Conservation (phyloP, 2,797 vertebrate genomes). For the Gallinago stenura region DNA sequence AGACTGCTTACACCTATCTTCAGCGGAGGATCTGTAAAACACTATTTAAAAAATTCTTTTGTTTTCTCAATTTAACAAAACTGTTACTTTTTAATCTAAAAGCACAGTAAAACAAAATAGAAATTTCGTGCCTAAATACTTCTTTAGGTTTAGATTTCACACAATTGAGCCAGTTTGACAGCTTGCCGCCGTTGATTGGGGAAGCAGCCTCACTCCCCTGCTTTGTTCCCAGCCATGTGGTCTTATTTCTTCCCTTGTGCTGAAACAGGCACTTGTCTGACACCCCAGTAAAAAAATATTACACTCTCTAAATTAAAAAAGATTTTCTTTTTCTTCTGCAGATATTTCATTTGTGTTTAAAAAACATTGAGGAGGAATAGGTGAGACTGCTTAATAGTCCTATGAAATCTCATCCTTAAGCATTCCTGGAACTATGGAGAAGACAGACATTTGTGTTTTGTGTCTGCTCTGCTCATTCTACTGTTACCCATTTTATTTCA, state of each 20-base stretch:
- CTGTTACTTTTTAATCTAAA: neutral
- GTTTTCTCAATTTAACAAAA: neutral
- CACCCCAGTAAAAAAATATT: neutral
- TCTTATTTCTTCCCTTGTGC: neutral
- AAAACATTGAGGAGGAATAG: neutral
- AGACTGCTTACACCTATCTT: neutral
- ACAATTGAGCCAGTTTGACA: slow-evolving; percentile 53
- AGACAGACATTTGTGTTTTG: neutral
- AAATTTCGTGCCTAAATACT: neutral
- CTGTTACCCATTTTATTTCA: neutral
- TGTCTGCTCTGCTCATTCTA: neutral
- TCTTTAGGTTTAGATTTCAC: slow-evolving; percentile 28
- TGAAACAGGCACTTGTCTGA: neutral
- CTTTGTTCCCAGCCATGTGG: slow-evolving; percentile 48
- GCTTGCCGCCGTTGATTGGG: neutral
- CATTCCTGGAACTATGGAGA: neutral
- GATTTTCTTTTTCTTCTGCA: neutral
- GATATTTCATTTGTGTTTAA: neutral
- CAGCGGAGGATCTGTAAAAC: neutral
- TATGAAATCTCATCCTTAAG: neutral
- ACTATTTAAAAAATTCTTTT: neutral
- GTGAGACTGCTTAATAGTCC: neutral
- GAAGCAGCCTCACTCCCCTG: slow-evolving; percentile 3
- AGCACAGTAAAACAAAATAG: neutral
- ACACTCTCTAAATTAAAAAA: neutral